Evolutionary conservation across 2,797 vertebrate species (phyloP).

Genomic region (Uromys caudimaculatus): DNA sequence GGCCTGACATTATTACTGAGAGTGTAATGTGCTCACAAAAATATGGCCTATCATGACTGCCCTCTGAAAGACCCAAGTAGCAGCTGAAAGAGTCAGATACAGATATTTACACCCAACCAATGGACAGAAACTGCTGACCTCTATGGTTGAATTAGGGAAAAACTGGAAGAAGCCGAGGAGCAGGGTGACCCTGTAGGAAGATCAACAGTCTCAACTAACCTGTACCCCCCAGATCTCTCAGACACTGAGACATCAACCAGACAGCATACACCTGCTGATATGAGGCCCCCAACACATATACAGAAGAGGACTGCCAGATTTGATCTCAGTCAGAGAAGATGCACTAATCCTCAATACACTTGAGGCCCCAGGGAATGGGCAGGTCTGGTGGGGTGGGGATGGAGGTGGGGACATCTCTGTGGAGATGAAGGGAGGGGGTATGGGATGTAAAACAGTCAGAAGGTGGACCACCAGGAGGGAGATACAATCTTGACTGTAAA

Average conservation of each 20-base stretch:
- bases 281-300: background rate
- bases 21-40: background rate
- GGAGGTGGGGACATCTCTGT: rapidly evolving
- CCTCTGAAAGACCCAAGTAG: background rate
- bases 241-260: background rate
- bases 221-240: background rate
- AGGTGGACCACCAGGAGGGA: background rate
- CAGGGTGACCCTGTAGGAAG: background rate
- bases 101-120: background rate
- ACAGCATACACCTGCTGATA: background rate
- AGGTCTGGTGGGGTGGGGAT: background rate
- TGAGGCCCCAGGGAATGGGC: background rate
- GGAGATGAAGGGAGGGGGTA: background rate
- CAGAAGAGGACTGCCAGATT: background rate
- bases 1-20: background rate
- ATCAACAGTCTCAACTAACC: background rate
- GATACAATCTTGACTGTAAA: background rate
- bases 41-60: background rate
- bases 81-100: background rate
- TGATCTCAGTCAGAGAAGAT: background rate
- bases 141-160: too few species aligned
- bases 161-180: too few species aligned
- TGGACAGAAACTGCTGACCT: background rate
- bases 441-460: background rate
- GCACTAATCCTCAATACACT: background rate